A percentile compares a stretch with the other conserved stretches of the same genome.
These are phyloP conservation scores for Drepana arcuata DNA, from an alignment of 1,140 invertebrate species.

Conservation along the genomic window DNA sequence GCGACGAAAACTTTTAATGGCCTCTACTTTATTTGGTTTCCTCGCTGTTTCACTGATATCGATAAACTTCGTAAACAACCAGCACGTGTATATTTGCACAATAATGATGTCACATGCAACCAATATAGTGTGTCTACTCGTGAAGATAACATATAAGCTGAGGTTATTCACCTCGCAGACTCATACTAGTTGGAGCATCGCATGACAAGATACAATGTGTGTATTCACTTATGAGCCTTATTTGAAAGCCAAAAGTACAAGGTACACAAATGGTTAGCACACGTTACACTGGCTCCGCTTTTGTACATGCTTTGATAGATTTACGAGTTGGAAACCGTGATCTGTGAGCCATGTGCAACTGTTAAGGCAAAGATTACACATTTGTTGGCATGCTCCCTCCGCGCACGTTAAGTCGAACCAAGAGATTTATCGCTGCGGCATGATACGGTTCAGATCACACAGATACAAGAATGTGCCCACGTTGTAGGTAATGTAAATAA, in stretches of 20 bases:
- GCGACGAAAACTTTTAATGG: too few species aligned
- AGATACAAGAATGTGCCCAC: constrained; percentile 4
- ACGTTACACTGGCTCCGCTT: constrained; percentile 29
- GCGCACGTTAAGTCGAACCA: constrained; percentile 10
- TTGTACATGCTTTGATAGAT: constrained; percentile 31
- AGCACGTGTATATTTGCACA: constrained; percentile 29
- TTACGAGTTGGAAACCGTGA: constrained; percentile 24
- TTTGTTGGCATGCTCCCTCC: constrained; percentile 10
- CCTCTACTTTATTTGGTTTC: too few species aligned
- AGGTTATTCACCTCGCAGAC: constrained; percentile 38
- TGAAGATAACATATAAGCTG: constrained; percentile 33
- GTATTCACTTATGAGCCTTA: constrained; percentile 26
- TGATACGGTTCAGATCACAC: constrained; percentile 11
- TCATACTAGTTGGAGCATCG: constrained; percentile 30
- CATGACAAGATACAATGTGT: constrained; percentile 42
- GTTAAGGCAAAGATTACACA: constrained; percentile 6
- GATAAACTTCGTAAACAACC: constrained; percentile 18
- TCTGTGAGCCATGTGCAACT: constrained; percentile 8
- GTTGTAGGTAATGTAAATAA: too few species aligned
- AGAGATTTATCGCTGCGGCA: constrained; percentile 16
- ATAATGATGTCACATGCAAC: constrained; percentile 53
- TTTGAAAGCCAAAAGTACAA: constrained; percentile 45
- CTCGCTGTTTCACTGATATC: too few species aligned
- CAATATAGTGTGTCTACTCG: constrained; percentile 43
- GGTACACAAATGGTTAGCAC: constrained; percentile 19